Evolutionary conservation across 2,888 invertebrate species (phyloP), one percentile per base, ranked within the genome.

Genomic region (Cenopis cana): DNA sequence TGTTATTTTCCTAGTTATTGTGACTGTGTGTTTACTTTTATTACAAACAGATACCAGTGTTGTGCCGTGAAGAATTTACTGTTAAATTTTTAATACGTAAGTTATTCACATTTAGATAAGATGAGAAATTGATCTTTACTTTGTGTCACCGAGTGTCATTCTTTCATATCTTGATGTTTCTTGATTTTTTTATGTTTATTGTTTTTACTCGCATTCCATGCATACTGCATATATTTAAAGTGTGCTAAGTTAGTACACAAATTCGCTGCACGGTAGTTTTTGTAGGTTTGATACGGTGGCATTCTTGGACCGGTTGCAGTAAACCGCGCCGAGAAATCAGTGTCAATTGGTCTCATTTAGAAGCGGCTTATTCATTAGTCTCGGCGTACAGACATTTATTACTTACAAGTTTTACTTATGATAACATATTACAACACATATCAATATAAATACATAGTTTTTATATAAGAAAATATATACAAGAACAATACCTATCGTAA

Each of bases 221-320:
- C 6, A 61, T 36, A 55, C 56, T 14, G 20, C 14, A 54, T 54
- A 59, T 64, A 5, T 46, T 54, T 20, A 36, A 57, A 33, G 14
- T 24, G 46, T n/a, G 24, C 20, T 14, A 65, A 36, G 2, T 24
- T 11, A 20, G 14, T 24, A 2, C 14, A 17, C 17, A 12, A 24
- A 41, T 75, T 76, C 38, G 12, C 29, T 4, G 36, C 46, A 33
- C 9, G 8, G 41, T 46, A 41, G 24, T 52, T 38, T 41, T 18
- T 62, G 50, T 72, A 59, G 20, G 41, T 59, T 73, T 73, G 64
- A 60, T 73, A 74, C 61, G 69, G 76, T 78, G 76, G 75, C 71
- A 69, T 64, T 75, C 74, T 64, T 69, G 73, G 79, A 86, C 85
- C 85, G 85, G 86, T 85, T 86, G 68, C 17, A n/a, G 68, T 68